phyloP scores from a whole-genome alignment of 2,888 invertebrate genomes.

The Thumatha senex region DNA sequence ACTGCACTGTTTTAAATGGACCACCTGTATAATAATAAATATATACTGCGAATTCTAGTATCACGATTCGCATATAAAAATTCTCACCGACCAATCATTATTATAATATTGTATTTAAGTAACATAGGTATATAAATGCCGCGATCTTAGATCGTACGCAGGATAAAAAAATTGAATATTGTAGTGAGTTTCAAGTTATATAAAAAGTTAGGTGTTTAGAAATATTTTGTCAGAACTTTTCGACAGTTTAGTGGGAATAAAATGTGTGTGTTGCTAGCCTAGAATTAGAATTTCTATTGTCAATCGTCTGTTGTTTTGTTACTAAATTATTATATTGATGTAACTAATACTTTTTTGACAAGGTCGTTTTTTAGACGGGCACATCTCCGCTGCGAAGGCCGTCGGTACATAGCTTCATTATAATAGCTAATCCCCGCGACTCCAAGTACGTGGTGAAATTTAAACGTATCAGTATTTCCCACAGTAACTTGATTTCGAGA shows the following conservation, averaged over 20 bases:
- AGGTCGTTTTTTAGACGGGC: not conserved
- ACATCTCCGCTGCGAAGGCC: not conserved
- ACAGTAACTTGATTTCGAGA: no score
- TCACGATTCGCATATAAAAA: conserved; percentile 25
- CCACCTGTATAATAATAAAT: not conserved
- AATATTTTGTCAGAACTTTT: conserved; percentile 35
- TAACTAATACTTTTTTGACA: not conserved
- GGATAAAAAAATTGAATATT: conserved; percentile 25
- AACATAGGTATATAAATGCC: conserved; percentile 20
- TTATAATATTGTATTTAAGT: conserved; percentile 21
- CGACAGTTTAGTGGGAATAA: conserved; percentile 20
- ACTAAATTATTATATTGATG: conserved; percentile 12
- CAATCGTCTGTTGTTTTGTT: conserved; percentile 28
- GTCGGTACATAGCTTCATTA: no score
- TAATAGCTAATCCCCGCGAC: no score
- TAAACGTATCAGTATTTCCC: no score
- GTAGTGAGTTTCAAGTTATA: conserved; percentile 32
- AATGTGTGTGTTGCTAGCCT: conserved; percentile 29
- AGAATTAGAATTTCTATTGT: conserved; percentile 31
- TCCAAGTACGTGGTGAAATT: no score
- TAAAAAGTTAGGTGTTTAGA: conserved; percentile 22
- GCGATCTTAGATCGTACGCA: conserved; percentile 20
- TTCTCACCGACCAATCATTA: conserved; percentile 36
- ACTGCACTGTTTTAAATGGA: no score
- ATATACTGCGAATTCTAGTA: conserved; percentile 32